phyloP scores from a whole-genome alignment of 2,888 invertebrate species.

The Allygus modestus region DNA sequence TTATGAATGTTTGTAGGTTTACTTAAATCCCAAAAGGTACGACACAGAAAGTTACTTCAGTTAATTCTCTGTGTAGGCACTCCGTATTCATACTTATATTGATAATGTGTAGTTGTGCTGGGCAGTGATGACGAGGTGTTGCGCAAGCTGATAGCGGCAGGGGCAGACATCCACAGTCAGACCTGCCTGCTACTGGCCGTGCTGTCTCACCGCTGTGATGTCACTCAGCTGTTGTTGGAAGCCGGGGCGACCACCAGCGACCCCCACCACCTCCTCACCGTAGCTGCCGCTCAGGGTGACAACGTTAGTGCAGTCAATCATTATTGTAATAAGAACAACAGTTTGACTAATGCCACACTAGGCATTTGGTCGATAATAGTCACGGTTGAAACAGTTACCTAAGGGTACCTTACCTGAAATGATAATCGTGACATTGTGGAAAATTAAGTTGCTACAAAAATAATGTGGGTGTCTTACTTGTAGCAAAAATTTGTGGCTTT shows the following conservation, averaged over 20 bases:
- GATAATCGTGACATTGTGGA: too few species aligned
- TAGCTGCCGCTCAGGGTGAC: conserved; percentile 30
- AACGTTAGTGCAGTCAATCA: neutral
- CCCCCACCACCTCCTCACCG: neutral
- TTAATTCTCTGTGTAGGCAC: too few species aligned
- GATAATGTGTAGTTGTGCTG: conserved; percentile 58
- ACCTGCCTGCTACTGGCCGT: conserved; percentile 53
- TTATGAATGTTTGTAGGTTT: too few species aligned
- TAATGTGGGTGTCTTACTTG: too few species aligned
- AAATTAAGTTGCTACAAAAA: too few species aligned
- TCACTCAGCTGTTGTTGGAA: conserved; percentile 33
- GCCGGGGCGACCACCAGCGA: conserved; percentile 37
- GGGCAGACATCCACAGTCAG: conserved; percentile 56
- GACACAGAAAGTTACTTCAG: too few species aligned
- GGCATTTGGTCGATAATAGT: neutral
- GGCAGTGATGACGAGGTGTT: conserved; percentile 38
- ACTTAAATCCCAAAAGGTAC: too few species aligned
- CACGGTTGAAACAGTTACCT: neutral
- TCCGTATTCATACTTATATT: too few species aligned
- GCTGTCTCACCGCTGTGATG: conserved; percentile 1
- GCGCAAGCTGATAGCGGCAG: conserved; percentile 38
- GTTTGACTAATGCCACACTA: too few species aligned
- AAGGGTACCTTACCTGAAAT: too few species aligned
- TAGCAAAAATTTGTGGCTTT: too few species aligned
- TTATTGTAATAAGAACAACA: too few species aligned